Base-by-base conservation (phyloP, 2,888 invertebrate genomes). In the Idaea dimidiata region DNA sequence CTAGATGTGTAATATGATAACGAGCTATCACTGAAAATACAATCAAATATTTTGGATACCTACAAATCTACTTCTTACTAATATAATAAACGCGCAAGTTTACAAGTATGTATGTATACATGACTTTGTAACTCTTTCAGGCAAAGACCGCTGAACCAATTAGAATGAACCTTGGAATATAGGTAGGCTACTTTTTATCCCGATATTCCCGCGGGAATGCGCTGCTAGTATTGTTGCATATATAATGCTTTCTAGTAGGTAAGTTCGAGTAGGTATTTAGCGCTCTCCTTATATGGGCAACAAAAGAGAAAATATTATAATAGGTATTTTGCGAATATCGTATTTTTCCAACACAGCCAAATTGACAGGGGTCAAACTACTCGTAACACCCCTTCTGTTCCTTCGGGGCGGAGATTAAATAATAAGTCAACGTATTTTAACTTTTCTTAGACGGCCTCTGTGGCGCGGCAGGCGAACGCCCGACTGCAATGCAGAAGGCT, bases 1-100 rank as follows among this genome's bases (percentile, higher is more conserved):
- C 62, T 65, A 57, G 68, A 60, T 65, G n/a, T 6, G 53, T 53
- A n/a, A 53, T 53, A 4, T 53, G 53, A 14, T 53, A 4, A 53
- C n/a, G 4, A 16, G 53, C 16, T 5, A 8, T 53, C 53, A 16
- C 16, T 53, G 4, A 53, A 53, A 53, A 53, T 16, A 8, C 6
- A 0, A 53, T 7, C 53, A 53, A 7, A 53, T 16, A 53, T 53
- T 53, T 16, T 53, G 4, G 0, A 53, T 53, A 53, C n/a, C n/a
- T n/a, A n/a, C n/a, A n/a, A n/a, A n/a, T n/a, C n/a, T n/a, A n/a
- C n/a, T n/a, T n/a, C n/a, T n/a, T n/a, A n/a, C n/a, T n/a, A n/a
- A n/a, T n/a, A n/a, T n/a, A n/a, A n/a, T n/a, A n/a, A n/a, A n/a
- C n/a, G n/a, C n/a, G n/a, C n/a, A n/a, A n/a, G n/a, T n/a, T n/a